phyloP scores from a whole-genome alignment of 2,113 vertebrate genomes.

The Scolopax mira region DNA sequence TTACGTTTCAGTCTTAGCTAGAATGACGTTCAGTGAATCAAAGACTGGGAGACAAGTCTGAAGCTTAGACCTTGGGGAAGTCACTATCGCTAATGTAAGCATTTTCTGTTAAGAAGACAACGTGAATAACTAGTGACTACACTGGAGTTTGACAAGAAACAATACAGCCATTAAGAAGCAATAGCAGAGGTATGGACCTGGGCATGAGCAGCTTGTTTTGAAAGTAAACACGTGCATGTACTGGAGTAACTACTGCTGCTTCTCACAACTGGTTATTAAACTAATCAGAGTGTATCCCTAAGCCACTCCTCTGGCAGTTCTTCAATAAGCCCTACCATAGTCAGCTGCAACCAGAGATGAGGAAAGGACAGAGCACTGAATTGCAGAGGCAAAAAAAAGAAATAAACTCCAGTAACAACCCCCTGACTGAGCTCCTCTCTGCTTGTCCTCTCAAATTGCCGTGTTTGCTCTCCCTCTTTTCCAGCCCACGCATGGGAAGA shows the following conservation, averaged over 20 bases:
- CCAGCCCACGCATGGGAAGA: fast-evolving
- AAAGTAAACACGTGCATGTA: neutral
- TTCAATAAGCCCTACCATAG: neutral
- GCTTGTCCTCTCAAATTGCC: neutral
- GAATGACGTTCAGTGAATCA: neutral
- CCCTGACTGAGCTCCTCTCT: neutral
- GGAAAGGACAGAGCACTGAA: neutral
- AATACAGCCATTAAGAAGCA: neutral
- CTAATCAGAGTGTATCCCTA: neutral
- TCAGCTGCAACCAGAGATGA: neutral
- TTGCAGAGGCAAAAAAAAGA: neutral
- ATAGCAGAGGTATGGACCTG: fast-evolving
- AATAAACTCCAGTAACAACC: neutral
- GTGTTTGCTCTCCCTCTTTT: neutral
- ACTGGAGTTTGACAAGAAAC: neutral
- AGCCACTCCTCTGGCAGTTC: neutral
- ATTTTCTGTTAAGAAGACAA: neutral
- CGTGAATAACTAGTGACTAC: neutral
- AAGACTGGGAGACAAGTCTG: neutral
- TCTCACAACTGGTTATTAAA: neutral
- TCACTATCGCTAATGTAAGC: neutral
- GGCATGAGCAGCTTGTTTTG: neutral
- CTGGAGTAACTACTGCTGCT: neutral
- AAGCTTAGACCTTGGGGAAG: neutral
- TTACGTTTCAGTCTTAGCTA: neutral